Percentiles rank a stretch among this genome's conserved stretches.
phyloP scores from a whole-genome alignment of 2,113 vertebrate species.

The Conger conger region DNA sequence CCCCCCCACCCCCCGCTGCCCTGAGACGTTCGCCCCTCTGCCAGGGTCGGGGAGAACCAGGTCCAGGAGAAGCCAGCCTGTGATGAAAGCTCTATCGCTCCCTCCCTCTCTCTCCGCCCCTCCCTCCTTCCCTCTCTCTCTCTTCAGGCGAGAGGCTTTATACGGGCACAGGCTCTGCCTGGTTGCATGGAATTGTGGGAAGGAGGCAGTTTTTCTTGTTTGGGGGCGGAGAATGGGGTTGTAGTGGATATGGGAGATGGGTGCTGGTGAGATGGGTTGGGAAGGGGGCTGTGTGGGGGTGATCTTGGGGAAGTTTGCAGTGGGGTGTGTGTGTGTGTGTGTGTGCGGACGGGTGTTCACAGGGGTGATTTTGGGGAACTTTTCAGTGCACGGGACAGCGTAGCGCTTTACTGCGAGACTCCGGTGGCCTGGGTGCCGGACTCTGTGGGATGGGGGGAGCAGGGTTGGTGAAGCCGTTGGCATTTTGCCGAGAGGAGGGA shows the following conservation, averaged over 20 bases:
- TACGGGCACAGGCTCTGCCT: slow-evolving; percentile 65
- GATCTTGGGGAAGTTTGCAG: neutral
- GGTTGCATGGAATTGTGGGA: slow-evolving; percentile 57
- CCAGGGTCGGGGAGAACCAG: neutral
- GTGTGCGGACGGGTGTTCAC: no score
- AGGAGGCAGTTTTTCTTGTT: slow-evolving; percentile 36
- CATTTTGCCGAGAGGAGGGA: no score
- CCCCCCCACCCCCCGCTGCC: slow-evolving; percentile 2
- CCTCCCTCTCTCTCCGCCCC: neutral
- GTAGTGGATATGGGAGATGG: slow-evolving; percentile 26
- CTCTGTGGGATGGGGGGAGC: neutral
- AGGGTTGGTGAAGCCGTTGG: no score
- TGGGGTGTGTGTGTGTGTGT: no score
- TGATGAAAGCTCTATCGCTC: neutral
- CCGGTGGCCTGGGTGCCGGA: neutral
- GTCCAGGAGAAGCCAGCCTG: neutral
- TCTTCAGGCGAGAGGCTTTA: slow-evolving; percentile 61
- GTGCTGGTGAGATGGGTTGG: neutral
- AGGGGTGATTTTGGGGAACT: neutral
- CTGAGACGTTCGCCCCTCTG: neutral
- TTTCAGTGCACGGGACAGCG: neutral
- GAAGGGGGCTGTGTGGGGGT: neutral
- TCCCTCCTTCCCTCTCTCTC: slow-evolving; percentile 16
- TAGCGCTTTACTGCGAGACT: neutral
- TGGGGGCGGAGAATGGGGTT: slow-evolving; percentile 35